phyloP scores from a whole-genome alignment of 2,113 vertebrate genomes.

The Cinclus cinclus region DNA sequence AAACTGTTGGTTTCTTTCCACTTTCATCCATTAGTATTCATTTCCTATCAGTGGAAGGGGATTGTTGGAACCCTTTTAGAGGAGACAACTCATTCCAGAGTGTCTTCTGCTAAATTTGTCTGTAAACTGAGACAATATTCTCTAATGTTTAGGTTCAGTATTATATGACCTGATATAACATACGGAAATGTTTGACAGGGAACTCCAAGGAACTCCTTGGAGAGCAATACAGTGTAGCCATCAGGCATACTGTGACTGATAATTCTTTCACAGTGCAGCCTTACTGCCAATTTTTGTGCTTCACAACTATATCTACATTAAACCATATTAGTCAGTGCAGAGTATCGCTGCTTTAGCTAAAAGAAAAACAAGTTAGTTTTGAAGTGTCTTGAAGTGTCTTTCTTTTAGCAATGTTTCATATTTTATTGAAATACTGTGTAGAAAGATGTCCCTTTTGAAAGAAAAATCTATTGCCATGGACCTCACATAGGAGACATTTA shows the following conservation, averaged over 20 bases:
- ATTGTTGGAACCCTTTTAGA: not conserved
- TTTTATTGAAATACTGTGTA: not conserved
- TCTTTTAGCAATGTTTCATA: not conserved
- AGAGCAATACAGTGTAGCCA: not conserved
- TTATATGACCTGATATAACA: not conserved
- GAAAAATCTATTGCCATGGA: not conserved
- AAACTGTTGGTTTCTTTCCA: accelerated
- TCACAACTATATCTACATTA: not conserved
- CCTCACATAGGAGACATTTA: not conserved
- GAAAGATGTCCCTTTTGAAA: not conserved
- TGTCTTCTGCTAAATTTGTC: not conserved
- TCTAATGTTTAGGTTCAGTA: not conserved
- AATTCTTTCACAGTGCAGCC: not conserved
- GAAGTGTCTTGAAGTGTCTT: not conserved
- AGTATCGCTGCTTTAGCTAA: not conserved
- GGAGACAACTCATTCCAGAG: not conserved
- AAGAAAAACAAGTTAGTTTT: not conserved
- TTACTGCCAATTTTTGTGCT: not conserved
- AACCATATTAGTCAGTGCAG: not conserved
- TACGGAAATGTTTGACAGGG: not conserved
- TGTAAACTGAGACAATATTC: not conserved
- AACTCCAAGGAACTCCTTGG: not conserved
- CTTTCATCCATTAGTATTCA: not conserved
- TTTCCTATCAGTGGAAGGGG: not conserved
- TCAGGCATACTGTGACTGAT: not conserved